These are phyloP conservation scores for Galleria mellonella DNA, from an alignment of 1,140 invertebrate genomes.

Conservation along the genomic window DNA sequence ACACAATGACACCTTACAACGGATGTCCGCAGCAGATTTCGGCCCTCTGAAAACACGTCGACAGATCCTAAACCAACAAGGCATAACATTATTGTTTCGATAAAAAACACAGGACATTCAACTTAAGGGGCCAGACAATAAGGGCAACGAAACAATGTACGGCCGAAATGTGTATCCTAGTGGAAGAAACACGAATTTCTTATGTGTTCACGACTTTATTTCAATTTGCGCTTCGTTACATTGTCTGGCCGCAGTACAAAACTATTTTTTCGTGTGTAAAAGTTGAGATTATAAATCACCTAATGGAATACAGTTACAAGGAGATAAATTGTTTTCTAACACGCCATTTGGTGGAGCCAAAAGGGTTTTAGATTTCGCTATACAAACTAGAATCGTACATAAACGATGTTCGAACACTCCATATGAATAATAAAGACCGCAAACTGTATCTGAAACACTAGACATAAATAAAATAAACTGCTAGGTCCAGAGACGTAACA, in stretches of 20 bases:
- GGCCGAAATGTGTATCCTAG: not conserved
- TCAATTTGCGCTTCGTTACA: slow-evolving; percentile 17
- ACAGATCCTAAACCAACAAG: not conserved
- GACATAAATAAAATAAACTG: no score
- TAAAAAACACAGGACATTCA: not conserved
- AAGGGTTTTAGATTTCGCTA: no score
- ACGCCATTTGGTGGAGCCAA: not conserved
- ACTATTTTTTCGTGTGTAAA: not conserved
- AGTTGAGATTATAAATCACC: not conserved
- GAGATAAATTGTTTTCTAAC: not conserved
- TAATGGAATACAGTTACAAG: no score
- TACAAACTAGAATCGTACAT: no score
- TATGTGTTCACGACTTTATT: slow-evolving; percentile 13
- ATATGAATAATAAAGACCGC: no score
- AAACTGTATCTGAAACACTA: no score
- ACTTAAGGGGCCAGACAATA: not conserved
- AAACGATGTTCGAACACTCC: no score
- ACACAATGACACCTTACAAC: no score
- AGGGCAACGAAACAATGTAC: not conserved
- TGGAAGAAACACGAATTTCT: slow-evolving; percentile 7
- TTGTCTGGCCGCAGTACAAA: not conserved
- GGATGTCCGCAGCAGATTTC: not conserved
- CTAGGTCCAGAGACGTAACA: no score
- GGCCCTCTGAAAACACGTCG: not conserved
- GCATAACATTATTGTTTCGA: not conserved